These are phyloP conservation scores for Meandrina meandrites DNA, from an alignment of 92 coral and sea anemone species.

Conservation along the genomic window DNA sequence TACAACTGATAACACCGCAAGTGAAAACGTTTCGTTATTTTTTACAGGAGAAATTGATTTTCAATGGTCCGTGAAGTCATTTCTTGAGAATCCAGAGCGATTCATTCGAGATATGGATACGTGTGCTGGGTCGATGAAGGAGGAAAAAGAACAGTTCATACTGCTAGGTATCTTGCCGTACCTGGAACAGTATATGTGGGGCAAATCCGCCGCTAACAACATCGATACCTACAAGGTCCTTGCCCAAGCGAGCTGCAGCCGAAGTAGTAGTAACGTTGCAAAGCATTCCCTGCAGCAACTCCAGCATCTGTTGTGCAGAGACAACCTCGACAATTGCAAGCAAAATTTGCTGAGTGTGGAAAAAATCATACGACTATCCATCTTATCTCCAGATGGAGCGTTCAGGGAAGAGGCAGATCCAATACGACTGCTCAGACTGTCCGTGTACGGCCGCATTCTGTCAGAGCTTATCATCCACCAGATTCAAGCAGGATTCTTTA, in stretches of 20 bases:
- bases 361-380: constrained; percentile 8
- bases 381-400: background rate
- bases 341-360: background rate
- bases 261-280: background rate
- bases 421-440: constrained; percentile 4
- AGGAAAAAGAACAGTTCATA: background rate
- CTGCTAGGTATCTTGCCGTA: background rate
- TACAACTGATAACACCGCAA: background rate
- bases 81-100: constrained; percentile 22
- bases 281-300: constrained; percentile 19
- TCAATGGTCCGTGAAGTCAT: background rate
- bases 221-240: background rate
- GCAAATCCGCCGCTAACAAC: background rate
- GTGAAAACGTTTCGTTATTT: background rate
- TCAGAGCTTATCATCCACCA: background rate
- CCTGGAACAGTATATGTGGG: background rate
- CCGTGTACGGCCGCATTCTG: constrained; percentile 21
- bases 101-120: constrained; percentile 19
- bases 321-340: background rate
- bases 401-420: constrained; percentile 12
- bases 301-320: constrained; percentile 27
- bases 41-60: background rate
- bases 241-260: constrained; percentile 2
- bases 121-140: background rate
- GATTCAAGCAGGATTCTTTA: background rate